These are phyloP conservation scores for Tragelaphus scriptus DNA, from an alignment of 2,113 vertebrate genomes.

Conservation along the genomic window DNA sequence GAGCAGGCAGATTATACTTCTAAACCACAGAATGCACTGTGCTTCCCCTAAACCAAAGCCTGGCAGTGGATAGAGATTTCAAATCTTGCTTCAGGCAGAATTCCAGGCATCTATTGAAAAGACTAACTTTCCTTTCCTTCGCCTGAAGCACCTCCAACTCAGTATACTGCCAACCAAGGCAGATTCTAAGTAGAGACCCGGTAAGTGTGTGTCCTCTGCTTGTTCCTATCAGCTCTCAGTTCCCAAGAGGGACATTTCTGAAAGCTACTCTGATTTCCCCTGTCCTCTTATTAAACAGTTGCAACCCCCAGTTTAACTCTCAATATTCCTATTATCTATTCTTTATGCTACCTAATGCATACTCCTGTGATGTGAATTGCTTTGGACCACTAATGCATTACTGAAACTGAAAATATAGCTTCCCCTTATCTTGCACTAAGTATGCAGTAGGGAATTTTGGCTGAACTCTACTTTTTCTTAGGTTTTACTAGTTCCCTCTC, in stretches of 20 bases:
- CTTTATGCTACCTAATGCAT: not conserved
- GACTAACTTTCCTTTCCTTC: not conserved
- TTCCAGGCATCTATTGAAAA: not conserved
- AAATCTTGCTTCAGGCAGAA: not conserved
- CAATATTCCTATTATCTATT: not conserved
- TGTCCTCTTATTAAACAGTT: not conserved
- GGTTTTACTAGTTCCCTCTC: not conserved
- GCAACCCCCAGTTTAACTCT: not conserved
- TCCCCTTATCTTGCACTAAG: not conserved
- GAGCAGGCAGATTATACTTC: not conserved
- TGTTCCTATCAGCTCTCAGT: not conserved
- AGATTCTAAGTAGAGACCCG: not conserved
- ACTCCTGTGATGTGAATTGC: not conserved
- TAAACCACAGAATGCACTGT: not conserved
- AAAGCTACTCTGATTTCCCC: not conserved
- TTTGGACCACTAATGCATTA: not conserved
- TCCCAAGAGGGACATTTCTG: not conserved
- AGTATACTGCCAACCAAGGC: not conserved
- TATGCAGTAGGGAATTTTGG: not conserved
- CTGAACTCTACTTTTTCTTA: not conserved
- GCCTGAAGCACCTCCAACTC: not conserved
- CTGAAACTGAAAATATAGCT: not conserved
- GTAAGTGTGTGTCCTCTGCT: not conserved
- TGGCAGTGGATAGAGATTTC: not conserved
- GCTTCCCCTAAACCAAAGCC: not conserved